A percentile compares a stretch with the other conserved stretches of the same genome.
phyloP scores from a whole-genome alignment of 2,113 vertebrate species.

The Scytalopus superciliaris region DNA sequence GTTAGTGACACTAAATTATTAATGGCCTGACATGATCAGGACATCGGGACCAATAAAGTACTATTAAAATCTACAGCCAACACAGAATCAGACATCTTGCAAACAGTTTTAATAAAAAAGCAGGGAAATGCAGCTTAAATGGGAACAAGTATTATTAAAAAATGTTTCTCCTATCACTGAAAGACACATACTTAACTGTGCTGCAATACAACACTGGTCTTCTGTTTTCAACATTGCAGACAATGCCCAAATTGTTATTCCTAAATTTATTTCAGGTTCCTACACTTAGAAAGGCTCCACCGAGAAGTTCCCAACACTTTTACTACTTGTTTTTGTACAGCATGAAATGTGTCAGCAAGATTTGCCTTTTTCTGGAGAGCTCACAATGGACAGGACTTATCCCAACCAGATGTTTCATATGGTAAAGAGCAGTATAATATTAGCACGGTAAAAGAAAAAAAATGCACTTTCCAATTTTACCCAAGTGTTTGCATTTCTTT shows the following conservation, averaged over 20 bases:
- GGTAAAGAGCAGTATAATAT: not conserved
- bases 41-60: not conserved
- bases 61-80: not conserved
- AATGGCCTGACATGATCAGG: not conserved
- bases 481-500: not conserved
- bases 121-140: not conserved
- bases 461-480: not conserved
- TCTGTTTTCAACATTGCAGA: not conserved
- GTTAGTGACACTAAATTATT: not conserved
- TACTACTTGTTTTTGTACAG: not conserved
- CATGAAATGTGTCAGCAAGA: not conserved
- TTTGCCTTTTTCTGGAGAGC: not conserved
- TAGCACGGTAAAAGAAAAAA: not conserved
- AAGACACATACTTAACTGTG: not conserved
- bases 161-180: not conserved
- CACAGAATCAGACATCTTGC: not conserved
- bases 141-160: not conserved
- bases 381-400: not conserved
- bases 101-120: not conserved
- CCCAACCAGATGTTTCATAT: not conserved
- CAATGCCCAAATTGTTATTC: not conserved
- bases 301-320: not conserved
- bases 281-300: not conserved
- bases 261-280: not conserved
- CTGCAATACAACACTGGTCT: not conserved